phyloP scores from a whole-genome alignment of 2,113 vertebrate genomes.

The Charina bottae region DNA sequence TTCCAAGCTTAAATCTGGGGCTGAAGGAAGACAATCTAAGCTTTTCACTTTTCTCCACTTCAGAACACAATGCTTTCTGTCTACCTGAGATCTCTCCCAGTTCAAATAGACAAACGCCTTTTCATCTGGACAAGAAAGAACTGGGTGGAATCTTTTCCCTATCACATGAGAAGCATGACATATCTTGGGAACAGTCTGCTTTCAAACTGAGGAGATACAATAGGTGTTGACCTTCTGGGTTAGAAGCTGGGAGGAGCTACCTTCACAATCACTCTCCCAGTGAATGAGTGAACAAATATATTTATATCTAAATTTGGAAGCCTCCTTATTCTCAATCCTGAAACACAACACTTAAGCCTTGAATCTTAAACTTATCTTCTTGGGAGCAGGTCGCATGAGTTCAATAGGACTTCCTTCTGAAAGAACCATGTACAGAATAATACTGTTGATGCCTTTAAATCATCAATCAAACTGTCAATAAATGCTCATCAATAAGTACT shows the following conservation, averaged over 20 bases:
- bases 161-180: not conserved
- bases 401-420: too few relatives aligned
- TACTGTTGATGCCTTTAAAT: not conserved
- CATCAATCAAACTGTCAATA: not conserved
- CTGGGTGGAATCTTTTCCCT: not conserved
- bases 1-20: not conserved
- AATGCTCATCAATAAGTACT: conserved; percentile 1
- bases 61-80: not conserved
- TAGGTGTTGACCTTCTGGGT: not conserved
- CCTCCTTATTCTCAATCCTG: not conserved
- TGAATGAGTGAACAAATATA: not conserved
- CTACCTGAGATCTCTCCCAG: not conserved
- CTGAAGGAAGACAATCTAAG: not conserved
- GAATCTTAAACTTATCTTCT: not conserved
- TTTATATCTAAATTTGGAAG: not conserved
- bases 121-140: not conserved
- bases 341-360: not conserved
- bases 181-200: not conserved
- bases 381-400: not conserved
- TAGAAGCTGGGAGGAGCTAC: not conserved
- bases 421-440: not conserved
- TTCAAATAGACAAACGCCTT: not conserved
- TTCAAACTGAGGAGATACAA: not conserved
- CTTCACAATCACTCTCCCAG: not conserved
- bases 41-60: not conserved